phyloP scores from a whole-genome alignment of 30 jellyfish, hydroid and myxozoan species.

The Morbakka virulenta region DNA sequence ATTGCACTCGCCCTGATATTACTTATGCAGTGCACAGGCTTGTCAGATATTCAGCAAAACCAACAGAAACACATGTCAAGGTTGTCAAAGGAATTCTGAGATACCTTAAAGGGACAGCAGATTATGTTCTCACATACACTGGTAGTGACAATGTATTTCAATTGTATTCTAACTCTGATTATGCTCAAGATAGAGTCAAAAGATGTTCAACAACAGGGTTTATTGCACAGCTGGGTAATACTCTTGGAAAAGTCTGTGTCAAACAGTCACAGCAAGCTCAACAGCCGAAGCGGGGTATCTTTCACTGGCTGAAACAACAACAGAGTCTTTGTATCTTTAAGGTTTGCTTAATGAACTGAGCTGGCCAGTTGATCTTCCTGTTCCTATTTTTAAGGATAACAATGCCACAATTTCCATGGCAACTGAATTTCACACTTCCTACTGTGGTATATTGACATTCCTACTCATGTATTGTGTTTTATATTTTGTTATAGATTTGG shows the following conservation, averaged over 20 bases:
- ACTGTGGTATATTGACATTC: too few species aligned
- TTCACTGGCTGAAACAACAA: too few species aligned
- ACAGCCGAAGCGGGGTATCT: background rate
- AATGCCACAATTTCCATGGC: too few species aligned
- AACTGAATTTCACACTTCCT: too few species aligned
- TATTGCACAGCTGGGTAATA: too few species aligned
- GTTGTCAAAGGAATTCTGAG: background rate
- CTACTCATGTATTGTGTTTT: too few species aligned
- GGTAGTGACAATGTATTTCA: background rate
- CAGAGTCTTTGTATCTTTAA: too few species aligned
- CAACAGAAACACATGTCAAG: background rate
- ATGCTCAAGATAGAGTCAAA: background rate
- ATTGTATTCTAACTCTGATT: background rate
- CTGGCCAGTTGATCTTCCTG: too few species aligned
- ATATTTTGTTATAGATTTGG: too few species aligned
- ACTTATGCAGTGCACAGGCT: background rate
- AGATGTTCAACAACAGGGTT: too few species aligned
- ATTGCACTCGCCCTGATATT: background rate
- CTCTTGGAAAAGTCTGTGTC: background rate
- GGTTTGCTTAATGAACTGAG: too few species aligned
- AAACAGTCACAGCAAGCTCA: background rate
- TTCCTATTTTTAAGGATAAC: too few species aligned
- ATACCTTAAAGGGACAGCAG: background rate
- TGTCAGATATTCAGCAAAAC: background rate
- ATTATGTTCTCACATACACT: background rate